Conservation (phyloP, 2,888 invertebrate genomes). For the Antheraea yamamai region DNA sequence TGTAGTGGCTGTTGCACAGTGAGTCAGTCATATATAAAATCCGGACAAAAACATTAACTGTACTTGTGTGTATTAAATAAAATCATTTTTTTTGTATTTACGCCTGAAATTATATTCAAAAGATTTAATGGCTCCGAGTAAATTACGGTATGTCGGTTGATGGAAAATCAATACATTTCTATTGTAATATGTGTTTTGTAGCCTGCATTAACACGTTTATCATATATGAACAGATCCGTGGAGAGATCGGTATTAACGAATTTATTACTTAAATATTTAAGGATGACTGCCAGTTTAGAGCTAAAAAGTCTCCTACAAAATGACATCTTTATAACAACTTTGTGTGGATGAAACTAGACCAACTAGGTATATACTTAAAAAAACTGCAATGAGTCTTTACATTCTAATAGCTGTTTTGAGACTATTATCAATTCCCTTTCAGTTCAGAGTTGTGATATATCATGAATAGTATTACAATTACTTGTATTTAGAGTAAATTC, state of each 20-base stretch:
- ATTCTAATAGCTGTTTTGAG: slow-evolving; percentile 18
- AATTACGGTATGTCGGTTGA: slow-evolving; percentile 78
- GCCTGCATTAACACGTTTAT: slow-evolving; percentile 75
- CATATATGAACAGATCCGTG: slow-evolving; percentile 75
- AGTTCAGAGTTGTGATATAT: slow-evolving; percentile 39
- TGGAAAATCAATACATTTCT: slow-evolving; percentile 78
- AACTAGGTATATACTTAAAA: background rate
- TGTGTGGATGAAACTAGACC: background rate
- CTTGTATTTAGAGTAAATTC: slow-evolving; percentile 36
- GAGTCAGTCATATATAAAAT: slow-evolving; percentile 76
- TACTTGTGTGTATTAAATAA: slow-evolving; percentile 14
- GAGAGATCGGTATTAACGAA: slow-evolving; percentile 78
- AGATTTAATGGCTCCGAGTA: slow-evolving; percentile 73
- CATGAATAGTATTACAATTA: slow-evolving; percentile 22
- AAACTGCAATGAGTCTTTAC: background rate
- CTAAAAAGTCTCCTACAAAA: slow-evolving; percentile 40
- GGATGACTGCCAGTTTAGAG: slow-evolving; percentile 60
- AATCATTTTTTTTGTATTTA: slow-evolving; percentile 44
- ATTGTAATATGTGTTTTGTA: slow-evolving; percentile 80
- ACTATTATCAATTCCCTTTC: slow-evolving; percentile 60
- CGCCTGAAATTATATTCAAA: slow-evolving; percentile 67
- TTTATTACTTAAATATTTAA: slow-evolving; percentile 70
- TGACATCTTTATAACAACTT: slow-evolving; percentile 15
- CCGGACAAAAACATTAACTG: slow-evolving; percentile 58
- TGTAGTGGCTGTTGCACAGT: slow-evolving; percentile 67